Conservation (phyloP, 2,888 invertebrate species). For the Ferdinandea cuprea region DNA sequence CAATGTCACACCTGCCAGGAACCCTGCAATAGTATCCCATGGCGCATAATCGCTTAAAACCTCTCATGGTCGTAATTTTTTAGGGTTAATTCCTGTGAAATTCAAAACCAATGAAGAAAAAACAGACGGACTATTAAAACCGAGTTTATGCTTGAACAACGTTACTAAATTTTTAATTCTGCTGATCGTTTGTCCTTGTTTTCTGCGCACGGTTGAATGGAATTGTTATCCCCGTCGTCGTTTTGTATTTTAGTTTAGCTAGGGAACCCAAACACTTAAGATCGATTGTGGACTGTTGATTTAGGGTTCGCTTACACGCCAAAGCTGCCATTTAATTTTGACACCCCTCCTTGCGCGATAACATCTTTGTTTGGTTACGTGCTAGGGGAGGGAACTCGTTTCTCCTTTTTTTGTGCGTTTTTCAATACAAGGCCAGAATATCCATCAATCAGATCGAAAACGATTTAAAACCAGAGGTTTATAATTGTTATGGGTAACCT, state of each 20-base stretch:
- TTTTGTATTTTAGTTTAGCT: constrained; percentile 5
- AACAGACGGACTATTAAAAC: constrained; percentile 51
- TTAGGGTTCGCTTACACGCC: constrained; percentile 41
- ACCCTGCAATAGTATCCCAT: constrained; percentile 34
- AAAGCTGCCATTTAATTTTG: constrained; percentile 63
- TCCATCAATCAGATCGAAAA: constrained; percentile 63
- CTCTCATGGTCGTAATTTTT: constrained; percentile 19
- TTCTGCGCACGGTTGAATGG: constrained; percentile 16
- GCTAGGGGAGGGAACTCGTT: constrained; percentile 11
- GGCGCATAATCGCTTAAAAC: constrained; percentile 60
- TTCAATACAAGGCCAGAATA: constrained; percentile 2
- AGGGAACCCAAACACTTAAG: constrained; percentile 64
- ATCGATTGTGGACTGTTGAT: constrained; percentile 54
- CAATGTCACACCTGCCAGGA: constrained; percentile 66
- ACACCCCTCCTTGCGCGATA: constrained; percentile 62
- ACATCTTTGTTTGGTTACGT: constrained; percentile 59
- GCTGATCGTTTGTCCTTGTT: constrained; percentile 46
- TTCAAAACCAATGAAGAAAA: constrained; percentile 48
- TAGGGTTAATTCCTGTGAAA: constrained; percentile 45
- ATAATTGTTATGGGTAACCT: constrained; percentile 56
- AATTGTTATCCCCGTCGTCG: constrained; percentile 25
- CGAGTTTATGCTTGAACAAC: constrained; percentile 58
- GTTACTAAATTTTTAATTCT: constrained; percentile 1
- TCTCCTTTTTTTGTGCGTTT: not conserved
- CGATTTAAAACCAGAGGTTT: constrained; percentile 56